Base-by-base conservation (phyloP, 2,797 vertebrate genomes). In the Pseudotriccus pelzelni region DNA sequence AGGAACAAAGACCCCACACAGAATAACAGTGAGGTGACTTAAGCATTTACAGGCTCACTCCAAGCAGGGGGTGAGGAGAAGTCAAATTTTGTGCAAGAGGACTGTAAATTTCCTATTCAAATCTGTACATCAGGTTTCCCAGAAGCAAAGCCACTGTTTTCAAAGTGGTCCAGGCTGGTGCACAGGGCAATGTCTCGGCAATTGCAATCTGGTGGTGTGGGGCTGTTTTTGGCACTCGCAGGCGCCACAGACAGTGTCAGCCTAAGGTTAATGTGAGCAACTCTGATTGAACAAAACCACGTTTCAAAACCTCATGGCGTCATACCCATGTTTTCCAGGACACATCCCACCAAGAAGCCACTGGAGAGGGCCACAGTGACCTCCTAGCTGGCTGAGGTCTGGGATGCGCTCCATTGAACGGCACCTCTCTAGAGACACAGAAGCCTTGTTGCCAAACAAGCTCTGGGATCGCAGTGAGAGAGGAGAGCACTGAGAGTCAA, bases 1-100 rank as follows among this genome's bases (percentile, higher is more conserved):
- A 88, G 73, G 56, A 93, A 94, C 87, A 95, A 94, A 97, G 94
- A 94, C 91, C 87, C 74, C 93, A 94, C 89, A 70, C 80, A 80
- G 85, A 74, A 70, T 84, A 94, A 86, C 77, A 84, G 85, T 23
- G 85, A 92, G 91, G 87, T 91, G 93, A 93, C 91, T 96, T 89
- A 62, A 95, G 92, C 93, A 67, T 93, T 88, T 79, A 90, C 83
- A 93, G 87, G 74, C 83, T 91, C 21, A 0, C 62, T 93, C 76
- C 74, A 28, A 81, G 87, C 12, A 2, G 59, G 73, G 66, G 59
- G 34, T 14, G 59, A 96, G 64, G 56, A 96, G 74, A 84, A 94
- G 85, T 76, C 80, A 91, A 91, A 77, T 91, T 95, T 93, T 86
- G 82, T 90, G 73, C 81, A 94, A 94, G 82, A 44, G 78, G 80